Evolutionary conservation across 2,888 invertebrate species (phyloP), one percentile per base, ranked within the genome.

Genomic region (Drosophila flavopinicola): DNA sequence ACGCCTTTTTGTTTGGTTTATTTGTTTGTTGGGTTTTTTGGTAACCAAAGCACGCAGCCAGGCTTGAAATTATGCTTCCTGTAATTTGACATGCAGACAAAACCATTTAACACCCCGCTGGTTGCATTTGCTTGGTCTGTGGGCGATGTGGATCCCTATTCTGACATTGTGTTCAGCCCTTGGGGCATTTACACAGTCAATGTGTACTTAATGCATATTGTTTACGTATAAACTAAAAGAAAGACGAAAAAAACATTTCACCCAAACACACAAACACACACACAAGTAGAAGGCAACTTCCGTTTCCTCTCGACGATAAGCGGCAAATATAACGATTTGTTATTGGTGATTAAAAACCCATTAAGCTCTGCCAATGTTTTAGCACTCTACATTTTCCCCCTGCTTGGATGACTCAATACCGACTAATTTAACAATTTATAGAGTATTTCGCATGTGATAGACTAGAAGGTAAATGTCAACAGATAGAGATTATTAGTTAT

Each of bases 21-120:
- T 54, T 29, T 38, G 27, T 27, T 53, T 44, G 23, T 45, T 59
- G 37, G 41, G 56, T 32, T 48, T 54, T 67, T 75, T 60, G 67
- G 59, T 39, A 58, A 61, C 63, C 68, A 48, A 63, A 51, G 59
- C 54, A 72, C 51, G 66, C 83, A 83, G 47, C 79, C 77, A 83
- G 75, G 85, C 85, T 77, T 85, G 72, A 83, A 83, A 83, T 83
- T 83, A 77, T 85, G 78, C 79, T 79, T 83, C 83, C 83, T 77
- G 83, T 85, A 78, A 82, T 83, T 78, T 85, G 83, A 85, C 77
- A 82, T 71, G 83, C 77, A 85, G 83, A 85, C 83, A 83, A 83
- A 85, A 77, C 79, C 79, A 82, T 85, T 85, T 82, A 83, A 83
- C 83, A 85, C 83, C 77, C 83, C 71, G 85, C 58, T 82, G 85